phyloP scores from a whole-genome alignment of 2,797 vertebrate species.

The Hafferia zeledoni region DNA sequence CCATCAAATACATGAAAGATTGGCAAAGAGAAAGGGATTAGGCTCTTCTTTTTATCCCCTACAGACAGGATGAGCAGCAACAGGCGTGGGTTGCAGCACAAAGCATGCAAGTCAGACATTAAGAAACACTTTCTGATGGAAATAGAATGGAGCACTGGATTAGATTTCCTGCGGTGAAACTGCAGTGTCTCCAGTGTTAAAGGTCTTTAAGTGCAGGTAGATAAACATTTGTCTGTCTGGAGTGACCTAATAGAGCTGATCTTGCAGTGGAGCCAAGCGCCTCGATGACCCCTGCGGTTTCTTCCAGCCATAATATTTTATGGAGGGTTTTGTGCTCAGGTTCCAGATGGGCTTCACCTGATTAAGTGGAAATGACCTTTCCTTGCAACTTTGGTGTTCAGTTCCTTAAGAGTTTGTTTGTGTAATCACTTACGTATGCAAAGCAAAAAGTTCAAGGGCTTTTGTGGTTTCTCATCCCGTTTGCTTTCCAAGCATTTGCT shows the following conservation, averaged over 20 bases:
- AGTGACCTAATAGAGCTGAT: neutral
- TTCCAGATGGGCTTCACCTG: neutral
- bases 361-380: neutral
- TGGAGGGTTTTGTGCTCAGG: neutral
- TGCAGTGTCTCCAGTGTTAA: neutral
- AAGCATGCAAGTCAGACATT: neutral
- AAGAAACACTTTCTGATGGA: neutral
- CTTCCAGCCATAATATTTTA: neutral
- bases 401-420: neutral
- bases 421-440: neutral
- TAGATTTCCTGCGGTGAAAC: neutral
- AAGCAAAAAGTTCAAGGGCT: constrained; percentile 51
- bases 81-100: neutral
- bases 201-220: neutral
- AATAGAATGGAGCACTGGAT: neutral
- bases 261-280: neutral
- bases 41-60: neutral
- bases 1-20: neutral
- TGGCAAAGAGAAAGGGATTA: neutral
- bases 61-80: neutral
- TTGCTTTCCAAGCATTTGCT: constrained; percentile 49
- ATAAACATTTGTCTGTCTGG: neutral
- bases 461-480: constrained; percentile 38
- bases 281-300: neutral
- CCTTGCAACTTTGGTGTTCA: neutral